Base-by-base conservation (phyloP, 1,140 invertebrate species). In the Pinna nobilis region DNA sequence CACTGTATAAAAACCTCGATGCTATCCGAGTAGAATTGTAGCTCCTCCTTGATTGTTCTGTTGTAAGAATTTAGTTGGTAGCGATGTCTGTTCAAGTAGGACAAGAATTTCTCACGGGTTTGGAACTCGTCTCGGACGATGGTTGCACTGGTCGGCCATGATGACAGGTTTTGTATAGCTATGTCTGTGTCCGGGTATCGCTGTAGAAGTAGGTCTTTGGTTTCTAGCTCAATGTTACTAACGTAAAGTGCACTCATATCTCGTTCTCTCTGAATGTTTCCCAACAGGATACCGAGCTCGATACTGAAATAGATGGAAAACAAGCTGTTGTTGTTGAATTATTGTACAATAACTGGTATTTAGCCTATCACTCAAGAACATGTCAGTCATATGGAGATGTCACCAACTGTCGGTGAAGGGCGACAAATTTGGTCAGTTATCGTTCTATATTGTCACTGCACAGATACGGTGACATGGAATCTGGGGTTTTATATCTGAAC, bases 241-340 rank as follows among this genome's bases (percentile, higher is more conserved):
- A 80, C 57, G 47, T 82, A 82, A 11, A 82, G 47, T 3, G 80
- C 76, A 25, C 78, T 82, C 61, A 80, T 72, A 53, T 82, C 80
- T 3, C 80, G 68, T 41, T 82, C 80, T 55, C 68, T 63, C 51
- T 82, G 80, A 20, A 82, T 65, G 33, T 51, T 73, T 44, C 80
- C 70, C 3, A 82, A 53, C 20, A 82, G 44, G 6, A 60, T 44
- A 20, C 80, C 78, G 15, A 59, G 30, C 30, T 59, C 55, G 18
- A 59, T 59, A 20, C 55, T 59, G 9, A 59, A 59, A 57, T 33
- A 20, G 37, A 5, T 13, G 32, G 32, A 47, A 47, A 3, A 47
- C 6, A 47, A 18, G 20, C 2, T n/a, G n/a, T 20, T 18, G 44
- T 47, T 47, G 2, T 47, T 20, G 44, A 47, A 3, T 44, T 11